Evolutionary conservation across 2,797 vertebrate genomes (phyloP), one percentile per base, ranked within the genome.

Genomic region (Schizopygopsis malacanthus): DNA sequence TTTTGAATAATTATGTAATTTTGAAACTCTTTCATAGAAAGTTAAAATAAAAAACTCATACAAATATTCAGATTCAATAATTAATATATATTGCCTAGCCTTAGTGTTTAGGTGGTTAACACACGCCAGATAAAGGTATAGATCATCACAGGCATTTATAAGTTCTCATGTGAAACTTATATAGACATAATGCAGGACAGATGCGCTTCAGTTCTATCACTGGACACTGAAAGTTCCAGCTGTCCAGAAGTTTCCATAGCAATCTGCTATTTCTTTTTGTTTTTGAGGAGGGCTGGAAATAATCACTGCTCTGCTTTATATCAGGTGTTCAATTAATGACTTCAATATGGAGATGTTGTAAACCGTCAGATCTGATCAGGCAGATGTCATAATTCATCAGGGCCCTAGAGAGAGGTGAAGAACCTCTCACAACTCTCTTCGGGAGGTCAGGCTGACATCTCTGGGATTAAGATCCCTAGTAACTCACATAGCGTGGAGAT

Each of bases 251-350:
- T 88, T 79, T 82, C 90, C 91, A 93, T 93, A 89, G 93, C 86
- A 92, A 95, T 93, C 90, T 92, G 91, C 91, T 90, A 87, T 81
- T 91, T 92, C 88, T 90, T 87, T 69, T 47, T 81, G 79, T 89
- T 88, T 89, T 90, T 71, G 67, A 91, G 92, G 88, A 90, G 89
- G 89, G 92, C 93, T 94, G 94, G 93, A 95, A 94, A 91, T 87
- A 83, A 88, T 86, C 88, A 85, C 63, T 81, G 88, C 79, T 84
- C 69, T 89, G 93, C 70, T 94, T 94, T 91, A 92, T 92, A 89
- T 95, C 94, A 93, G 88, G 70, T 83, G 59, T 76, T 59, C 79
- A 71, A 92, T 89, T 91, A 94, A 93, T 94, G 91, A 93, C 91
- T 94, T 90, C 92, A 92, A 90, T 86, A 91, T 92, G 89, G 86